Percentiles rank a stretch among this genome's conserved stretches.
phyloP scores from a whole-genome alignment of 2,888 invertebrate genomes.

The Poecilobothrus nobilitatus region DNA sequence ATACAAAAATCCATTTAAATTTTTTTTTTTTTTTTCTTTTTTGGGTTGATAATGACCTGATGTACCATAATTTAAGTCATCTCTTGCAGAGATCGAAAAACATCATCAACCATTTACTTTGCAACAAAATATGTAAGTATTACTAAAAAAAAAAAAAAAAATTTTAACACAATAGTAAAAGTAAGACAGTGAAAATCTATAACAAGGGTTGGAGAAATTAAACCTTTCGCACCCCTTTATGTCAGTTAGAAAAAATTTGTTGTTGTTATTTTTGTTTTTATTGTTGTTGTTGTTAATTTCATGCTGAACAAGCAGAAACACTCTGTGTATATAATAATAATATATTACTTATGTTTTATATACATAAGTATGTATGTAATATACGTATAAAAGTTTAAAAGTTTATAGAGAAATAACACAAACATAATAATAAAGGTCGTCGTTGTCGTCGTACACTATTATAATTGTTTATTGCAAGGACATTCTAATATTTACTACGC shows the following conservation, averaged over 20 bases:
- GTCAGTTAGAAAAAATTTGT: too few relatives aligned
- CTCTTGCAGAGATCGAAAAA: background rate
- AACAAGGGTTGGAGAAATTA: slow-evolving; percentile 17
- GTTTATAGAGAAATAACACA: too few relatives aligned
- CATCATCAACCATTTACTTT: background rate
- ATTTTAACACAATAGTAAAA: too few relatives aligned
- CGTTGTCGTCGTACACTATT: background rate
- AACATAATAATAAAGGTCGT: background rate
- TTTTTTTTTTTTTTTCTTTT: too few relatives aligned
- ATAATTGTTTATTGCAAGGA: background rate
- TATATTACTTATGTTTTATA: background rate
- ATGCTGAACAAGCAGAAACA: slow-evolving; percentile 1
- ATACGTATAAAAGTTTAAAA: background rate
- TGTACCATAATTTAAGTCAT: slow-evolving; percentile 3
- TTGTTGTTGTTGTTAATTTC: background rate
- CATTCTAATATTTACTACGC: background rate
- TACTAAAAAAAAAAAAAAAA: background rate
- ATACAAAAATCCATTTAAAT: background rate
- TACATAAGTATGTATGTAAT: too few relatives aligned
- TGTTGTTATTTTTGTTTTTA: slow-evolving; percentile 3
- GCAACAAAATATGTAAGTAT: background rate
- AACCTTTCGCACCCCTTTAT: slow-evolving; percentile 21
- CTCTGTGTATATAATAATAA: background rate
- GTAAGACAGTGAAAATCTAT: background rate
- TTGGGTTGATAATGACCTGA: background rate